These are phyloP conservation scores for Saccopteryx leptura DNA, from an alignment of 2,113 vertebrate species.

Conservation along the genomic window DNA sequence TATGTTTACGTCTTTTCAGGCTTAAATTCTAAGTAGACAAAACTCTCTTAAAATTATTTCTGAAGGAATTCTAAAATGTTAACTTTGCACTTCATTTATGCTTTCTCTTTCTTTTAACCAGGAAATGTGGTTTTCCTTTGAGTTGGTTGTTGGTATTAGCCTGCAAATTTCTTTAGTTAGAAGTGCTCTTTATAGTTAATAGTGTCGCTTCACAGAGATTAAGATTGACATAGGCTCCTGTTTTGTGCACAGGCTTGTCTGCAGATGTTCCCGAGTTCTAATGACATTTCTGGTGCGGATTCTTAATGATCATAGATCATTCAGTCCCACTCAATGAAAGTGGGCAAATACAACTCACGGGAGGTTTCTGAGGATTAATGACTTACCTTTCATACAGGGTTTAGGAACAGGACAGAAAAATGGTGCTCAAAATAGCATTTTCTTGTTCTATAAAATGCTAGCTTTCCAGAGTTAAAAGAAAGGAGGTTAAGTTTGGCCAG, in stretches of 20 bases:
- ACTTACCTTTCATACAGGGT: background rate
- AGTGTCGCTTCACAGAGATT: background rate
- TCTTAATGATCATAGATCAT: background rate
- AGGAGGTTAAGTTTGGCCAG: background rate
- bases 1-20: background rate
- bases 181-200: background rate
- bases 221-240: background rate
- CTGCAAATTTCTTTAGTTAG: conserved; percentile 19
- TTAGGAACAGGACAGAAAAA: conserved; percentile 2
- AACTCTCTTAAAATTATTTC: background rate
- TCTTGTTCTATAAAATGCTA: background rate
- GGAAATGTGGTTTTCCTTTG: conserved; percentile 5
- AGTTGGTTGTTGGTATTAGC: background rate
- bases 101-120: conserved; percentile 2
- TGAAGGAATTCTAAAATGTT: background rate
- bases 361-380: background rate
- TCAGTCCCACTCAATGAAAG: background rate
- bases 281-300: background rate
- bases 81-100: background rate
- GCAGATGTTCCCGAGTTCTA: background rate
- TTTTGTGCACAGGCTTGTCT: background rate
- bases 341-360: background rate
- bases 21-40: conserved; percentile 40
- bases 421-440: background rate
- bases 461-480: conserved; percentile 29